Evolutionary conservation across 2,797 vertebrate species (phyloP).

Genomic region (Sebastes melanostomus): DNA sequence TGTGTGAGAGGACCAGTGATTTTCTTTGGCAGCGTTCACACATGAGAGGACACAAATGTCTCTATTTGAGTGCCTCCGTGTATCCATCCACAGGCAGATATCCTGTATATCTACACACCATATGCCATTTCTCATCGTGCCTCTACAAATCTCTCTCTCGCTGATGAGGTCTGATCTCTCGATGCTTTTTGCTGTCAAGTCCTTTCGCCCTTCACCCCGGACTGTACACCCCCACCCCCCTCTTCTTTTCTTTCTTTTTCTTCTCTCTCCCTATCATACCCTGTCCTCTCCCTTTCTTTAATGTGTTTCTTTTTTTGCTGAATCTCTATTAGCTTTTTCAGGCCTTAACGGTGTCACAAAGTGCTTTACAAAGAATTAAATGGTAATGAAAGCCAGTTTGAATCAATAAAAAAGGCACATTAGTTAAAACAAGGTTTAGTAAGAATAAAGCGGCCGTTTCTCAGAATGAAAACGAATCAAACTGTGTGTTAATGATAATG

Average conservation of each 20-base stretch:
- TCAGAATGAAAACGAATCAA: conserved; percentile 28
- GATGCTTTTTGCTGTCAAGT: conserved; percentile 40
- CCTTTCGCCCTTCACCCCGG: conserved; percentile 26
- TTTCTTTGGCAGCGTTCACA: conserved; percentile 28
- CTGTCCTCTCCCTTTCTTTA: neutral
- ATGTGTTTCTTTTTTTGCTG: conserved; percentile 9
- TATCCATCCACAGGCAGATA: neutral
- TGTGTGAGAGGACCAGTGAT: neutral
- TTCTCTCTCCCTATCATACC: neutral
- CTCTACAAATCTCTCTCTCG: conserved; percentile 11
- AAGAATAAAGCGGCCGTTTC: conserved; percentile 3
- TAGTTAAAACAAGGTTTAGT: conserved; percentile 31
- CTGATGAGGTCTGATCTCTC: conserved; percentile 40
- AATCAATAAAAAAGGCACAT: conserved; percentile 36
- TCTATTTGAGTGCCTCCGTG: neutral
- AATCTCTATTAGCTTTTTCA: conserved; percentile 13
- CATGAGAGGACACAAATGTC: conserved; percentile 15
- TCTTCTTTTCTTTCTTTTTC: neutral
- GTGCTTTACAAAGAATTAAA: conserved; percentile 46
- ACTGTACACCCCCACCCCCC: neutral
- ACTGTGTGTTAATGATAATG: neutral
- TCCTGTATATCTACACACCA: neutral
- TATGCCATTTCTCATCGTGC: conserved; percentile 14
- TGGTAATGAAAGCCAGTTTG: conserved; percentile 38
- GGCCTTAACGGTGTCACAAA: conserved; percentile 14